These are phyloP conservation scores for Balearica regulorum DNA, from an alignment of 2,797 vertebrate species.

Conservation along the genomic window DNA sequence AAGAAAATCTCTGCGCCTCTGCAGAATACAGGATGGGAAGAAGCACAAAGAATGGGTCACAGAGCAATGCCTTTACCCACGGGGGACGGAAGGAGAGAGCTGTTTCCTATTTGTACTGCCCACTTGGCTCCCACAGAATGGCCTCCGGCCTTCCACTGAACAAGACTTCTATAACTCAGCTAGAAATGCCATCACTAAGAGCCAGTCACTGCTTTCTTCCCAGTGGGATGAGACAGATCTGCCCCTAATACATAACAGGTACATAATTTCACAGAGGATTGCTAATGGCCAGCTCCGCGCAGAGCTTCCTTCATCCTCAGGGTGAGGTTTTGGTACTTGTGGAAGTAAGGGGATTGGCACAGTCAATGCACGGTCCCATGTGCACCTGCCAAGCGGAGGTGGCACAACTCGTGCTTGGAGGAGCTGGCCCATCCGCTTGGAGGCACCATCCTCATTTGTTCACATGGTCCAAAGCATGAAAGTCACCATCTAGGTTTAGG, in stretches of 20 bases:
- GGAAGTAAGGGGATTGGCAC: not conserved
- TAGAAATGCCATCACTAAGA: not conserved
- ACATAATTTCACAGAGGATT: not conserved
- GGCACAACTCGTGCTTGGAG: not conserved
- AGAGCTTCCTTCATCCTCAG: not conserved
- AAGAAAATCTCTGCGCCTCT: conserved; percentile 91
- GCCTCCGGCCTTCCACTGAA: not conserved
- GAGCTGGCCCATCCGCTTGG: not conserved
- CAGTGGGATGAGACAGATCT: not conserved
- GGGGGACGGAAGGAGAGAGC: not conserved
- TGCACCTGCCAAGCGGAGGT: not conserved
- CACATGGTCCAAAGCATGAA: not conserved
- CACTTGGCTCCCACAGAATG: not conserved
- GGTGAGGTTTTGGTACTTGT: not conserved
- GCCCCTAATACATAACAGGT: not conserved
- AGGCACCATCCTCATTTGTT: not conserved
- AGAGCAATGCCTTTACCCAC: not conserved
- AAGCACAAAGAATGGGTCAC: not conserved
- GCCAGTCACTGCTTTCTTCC: not conserved
- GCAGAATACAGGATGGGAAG: not conserved
- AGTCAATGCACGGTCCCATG: not conserved
- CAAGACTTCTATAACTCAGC: not conserved
- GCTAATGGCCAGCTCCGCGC: not conserved
- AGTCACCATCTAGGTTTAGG: not conserved
- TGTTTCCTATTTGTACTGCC: not conserved